Conservation (phyloP, 2,797 vertebrate species). For the Bucorvus abyssinicus region DNA sequence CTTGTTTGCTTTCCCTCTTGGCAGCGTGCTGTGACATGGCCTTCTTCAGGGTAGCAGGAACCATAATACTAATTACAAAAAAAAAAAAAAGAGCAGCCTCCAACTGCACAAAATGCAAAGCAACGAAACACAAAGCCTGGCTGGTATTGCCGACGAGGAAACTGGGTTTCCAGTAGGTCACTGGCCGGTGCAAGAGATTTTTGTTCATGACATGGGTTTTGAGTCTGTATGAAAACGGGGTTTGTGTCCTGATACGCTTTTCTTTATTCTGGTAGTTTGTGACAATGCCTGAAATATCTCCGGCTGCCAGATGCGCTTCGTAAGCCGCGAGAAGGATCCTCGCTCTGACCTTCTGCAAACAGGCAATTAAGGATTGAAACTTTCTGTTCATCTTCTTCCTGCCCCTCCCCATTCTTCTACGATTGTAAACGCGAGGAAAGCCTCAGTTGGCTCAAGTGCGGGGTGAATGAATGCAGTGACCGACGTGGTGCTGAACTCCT, state of each 20-base stretch:
- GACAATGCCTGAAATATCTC: background rate
- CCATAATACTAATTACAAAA: background rate
- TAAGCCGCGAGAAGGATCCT: background rate
- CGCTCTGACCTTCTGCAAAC: background rate
- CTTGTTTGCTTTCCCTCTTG: slow-evolving; percentile 15
- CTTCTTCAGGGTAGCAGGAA: background rate
- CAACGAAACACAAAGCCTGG: background rate
- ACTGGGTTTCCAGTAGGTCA: background rate
- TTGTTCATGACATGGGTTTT: background rate
- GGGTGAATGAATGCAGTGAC: background rate
- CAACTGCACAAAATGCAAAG: background rate
- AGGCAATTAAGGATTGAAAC: background rate
- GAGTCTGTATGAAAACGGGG: background rate
- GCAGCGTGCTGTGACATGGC: background rate
- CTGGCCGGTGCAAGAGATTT: background rate
- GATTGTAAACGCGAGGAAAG: background rate
- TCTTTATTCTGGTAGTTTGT: background rate
- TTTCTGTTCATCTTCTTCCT: background rate
- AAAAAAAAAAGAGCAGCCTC: background rate
- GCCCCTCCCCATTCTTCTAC: slow-evolving; percentile 12
- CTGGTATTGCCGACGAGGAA: background rate
- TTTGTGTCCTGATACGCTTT: background rate
- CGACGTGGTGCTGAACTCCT: background rate
- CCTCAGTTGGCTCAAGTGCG: background rate
- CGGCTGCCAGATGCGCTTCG: background rate